These are phyloP conservation scores for Apodemia duryi DNA, from an alignment of 2,888 invertebrate genomes.

Conservation along the genomic window DNA sequence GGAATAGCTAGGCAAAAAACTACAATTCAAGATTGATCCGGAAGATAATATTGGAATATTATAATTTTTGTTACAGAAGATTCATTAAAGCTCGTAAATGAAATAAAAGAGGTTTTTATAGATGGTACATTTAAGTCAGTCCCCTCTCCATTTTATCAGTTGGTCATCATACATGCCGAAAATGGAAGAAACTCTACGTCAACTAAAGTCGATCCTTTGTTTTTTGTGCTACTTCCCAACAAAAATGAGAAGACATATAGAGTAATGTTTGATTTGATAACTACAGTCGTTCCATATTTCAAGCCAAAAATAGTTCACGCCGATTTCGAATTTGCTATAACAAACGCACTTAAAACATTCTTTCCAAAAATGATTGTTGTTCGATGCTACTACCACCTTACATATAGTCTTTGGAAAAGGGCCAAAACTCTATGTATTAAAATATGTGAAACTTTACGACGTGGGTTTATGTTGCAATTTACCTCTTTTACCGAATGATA, in stretches of 20 bases:
- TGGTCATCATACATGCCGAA: constrained; percentile 5
- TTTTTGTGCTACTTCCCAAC: constrained; percentile 9
- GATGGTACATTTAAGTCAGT: too few relatives aligned
- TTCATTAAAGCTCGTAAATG: too few relatives aligned
- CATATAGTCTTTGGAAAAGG: constrained; percentile 10
- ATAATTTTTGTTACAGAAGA: too few relatives aligned
- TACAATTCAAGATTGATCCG: too few relatives aligned
- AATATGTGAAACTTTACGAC: too few relatives aligned
- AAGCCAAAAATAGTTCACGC: constrained; percentile 6
- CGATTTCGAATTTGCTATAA: constrained; percentile 2
- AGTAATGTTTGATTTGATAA: not conserved
- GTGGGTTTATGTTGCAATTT: too few relatives aligned
- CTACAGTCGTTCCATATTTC: not conserved
- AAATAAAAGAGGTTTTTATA: too few relatives aligned
- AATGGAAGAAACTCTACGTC: not conserved
- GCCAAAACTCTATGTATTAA: not conserved
- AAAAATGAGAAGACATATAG: constrained; percentile 1
- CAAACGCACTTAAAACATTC: not conserved
- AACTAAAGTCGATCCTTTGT: constrained; percentile 2
- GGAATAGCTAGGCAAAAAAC: too few relatives aligned
- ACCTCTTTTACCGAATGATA: too few relatives aligned
- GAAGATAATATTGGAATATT: too few relatives aligned
- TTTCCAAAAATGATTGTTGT: constrained; percentile 1
- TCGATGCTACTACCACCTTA: not conserved
- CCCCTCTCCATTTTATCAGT: not conserved